These are phyloP conservation scores for Drymodes brunneopygia DNA, from an alignment of 2,113 vertebrate species.

Conservation along the genomic window DNA sequence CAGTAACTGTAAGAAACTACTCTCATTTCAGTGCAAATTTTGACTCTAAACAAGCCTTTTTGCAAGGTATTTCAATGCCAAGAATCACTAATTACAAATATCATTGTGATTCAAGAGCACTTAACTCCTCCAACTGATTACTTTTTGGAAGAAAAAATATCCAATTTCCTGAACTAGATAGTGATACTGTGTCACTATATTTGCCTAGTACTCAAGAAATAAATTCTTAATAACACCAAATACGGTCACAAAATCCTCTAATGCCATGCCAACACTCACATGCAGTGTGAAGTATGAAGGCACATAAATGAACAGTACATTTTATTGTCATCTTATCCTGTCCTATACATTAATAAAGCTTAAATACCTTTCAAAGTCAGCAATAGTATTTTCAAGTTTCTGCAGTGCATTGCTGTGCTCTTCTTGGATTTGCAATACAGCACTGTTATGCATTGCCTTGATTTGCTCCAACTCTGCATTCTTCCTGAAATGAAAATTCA, in stretches of 20 bases:
- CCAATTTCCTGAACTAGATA: not conserved
- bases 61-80: not conserved
- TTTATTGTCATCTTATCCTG: not conserved
- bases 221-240: not conserved
- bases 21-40: not conserved
- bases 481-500: conserved; percentile 67
- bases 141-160: not conserved
- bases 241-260: not conserved
- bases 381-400: conserved; percentile 67
- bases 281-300: not conserved
- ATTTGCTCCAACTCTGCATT: conserved; percentile 65
- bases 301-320: not conserved
- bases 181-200: not conserved
- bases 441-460: conserved; percentile 55
- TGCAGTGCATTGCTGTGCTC: conserved; percentile 49
- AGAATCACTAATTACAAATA: not conserved
- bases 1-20: not conserved
- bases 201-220: not conserved
- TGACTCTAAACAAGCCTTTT: not conserved
- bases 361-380: conserved; percentile 82
- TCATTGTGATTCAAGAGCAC: not conserved
- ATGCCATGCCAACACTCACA: not conserved
- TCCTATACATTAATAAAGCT: not conserved
- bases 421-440: conserved; percentile 69
- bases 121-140: not conserved